Evolutionary conservation across 2,888 invertebrate species (phyloP).

Genomic region (Drosophila kanekoi): DNA sequence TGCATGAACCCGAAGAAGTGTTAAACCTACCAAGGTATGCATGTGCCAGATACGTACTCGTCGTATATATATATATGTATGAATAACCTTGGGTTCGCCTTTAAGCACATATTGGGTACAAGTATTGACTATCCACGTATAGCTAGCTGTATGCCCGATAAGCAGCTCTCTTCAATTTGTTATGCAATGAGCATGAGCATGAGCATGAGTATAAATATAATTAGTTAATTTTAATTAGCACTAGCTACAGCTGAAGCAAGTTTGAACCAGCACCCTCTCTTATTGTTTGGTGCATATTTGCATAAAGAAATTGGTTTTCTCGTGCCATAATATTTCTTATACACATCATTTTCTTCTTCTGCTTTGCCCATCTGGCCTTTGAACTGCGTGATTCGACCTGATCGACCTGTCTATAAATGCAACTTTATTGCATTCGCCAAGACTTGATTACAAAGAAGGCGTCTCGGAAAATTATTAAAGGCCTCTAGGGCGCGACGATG

Average conservation of each 20-base stretch:
- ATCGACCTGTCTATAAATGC: constrained; percentile 36
- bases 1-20: constrained; percentile 46
- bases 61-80: constrained; percentile 8
- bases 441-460: constrained; percentile 50
- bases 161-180: constrained; percentile 41
- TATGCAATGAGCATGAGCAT: constrained; percentile 64
- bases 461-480: constrained; percentile 51
- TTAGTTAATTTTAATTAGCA: no score
- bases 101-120: constrained; percentile 8
- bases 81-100: constrained; percentile 48
- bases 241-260: no score
- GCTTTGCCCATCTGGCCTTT: constrained; percentile 9
- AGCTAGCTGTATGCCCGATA: constrained; percentile 45
- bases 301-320: no score
- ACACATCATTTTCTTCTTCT: background rate
- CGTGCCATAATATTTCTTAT: no score
- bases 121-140: constrained; percentile 41
- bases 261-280: no score
- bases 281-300: no score
- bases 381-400: background rate
- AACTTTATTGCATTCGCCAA: constrained; percentile 47
- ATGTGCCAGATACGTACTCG: constrained; percentile 2
- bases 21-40: constrained; percentile 30
- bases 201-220: no score
- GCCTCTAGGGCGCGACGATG: constrained; percentile 8